Percentiles rank a stretch among this genome's conserved stretches.
phyloP scores from a whole-genome alignment of 2,888 invertebrate genomes.

The Abrostola triplasia region DNA sequence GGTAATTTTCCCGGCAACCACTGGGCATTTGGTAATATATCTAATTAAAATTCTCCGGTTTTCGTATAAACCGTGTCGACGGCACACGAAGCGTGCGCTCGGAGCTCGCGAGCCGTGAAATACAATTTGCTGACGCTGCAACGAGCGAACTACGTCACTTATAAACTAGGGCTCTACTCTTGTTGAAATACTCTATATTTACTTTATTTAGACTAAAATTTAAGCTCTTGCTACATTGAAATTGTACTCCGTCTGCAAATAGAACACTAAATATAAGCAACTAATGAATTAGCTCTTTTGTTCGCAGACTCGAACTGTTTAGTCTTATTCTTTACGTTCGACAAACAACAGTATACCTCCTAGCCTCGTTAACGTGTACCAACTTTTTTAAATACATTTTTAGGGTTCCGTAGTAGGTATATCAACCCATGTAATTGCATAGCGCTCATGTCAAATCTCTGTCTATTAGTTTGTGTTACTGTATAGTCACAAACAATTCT shows the following conservation, averaged over 20 bases:
- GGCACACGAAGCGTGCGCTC: constrained; percentile 39
- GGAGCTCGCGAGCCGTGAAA: constrained; percentile 69
- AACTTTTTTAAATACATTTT: constrained; percentile 6
- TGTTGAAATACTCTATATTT: constrained; percentile 2
- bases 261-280: not conserved
- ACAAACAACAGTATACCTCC: constrained; percentile 28
- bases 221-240: constrained; percentile 1
- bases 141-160: constrained; percentile 56
- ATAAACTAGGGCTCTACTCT: constrained; percentile 27
- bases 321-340: constrained; percentile 20
- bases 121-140: constrained; percentile 74
- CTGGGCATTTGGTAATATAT: constrained; percentile 16
- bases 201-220: constrained; percentile 21
- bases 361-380: constrained; percentile 14
- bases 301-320: constrained; percentile 10
- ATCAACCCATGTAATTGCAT: too few species aligned
- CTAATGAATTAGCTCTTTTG: too few species aligned
- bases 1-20: not conserved
- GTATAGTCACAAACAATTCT: too few species aligned
- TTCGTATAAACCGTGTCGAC: constrained; percentile 32
- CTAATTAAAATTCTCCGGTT: constrained; percentile 37
- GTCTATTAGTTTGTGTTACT: too few species aligned
- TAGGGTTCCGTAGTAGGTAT: not conserved
- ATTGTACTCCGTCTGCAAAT: too few species aligned
- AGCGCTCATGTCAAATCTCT: too few species aligned